Conservation (phyloP, 2,797 vertebrate species). For the Hypotaenidia okinawae region DNA sequence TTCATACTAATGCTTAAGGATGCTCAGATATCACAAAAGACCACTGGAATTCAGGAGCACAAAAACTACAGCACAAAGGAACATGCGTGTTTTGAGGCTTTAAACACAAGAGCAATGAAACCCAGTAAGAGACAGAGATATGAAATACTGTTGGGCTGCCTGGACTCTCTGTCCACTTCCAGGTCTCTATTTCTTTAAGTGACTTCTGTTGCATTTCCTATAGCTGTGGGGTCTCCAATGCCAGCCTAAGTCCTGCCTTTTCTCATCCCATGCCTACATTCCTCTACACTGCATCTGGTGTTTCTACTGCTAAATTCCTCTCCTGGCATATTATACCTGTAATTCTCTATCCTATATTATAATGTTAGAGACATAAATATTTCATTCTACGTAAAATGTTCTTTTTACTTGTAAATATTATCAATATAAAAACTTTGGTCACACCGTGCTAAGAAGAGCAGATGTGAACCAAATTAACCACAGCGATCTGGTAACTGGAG, state of each 20-base stretch:
- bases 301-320: background rate
- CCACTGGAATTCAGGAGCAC: background rate
- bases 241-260: background rate
- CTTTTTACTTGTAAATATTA: background rate
- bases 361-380: background rate
- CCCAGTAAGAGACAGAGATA: background rate
- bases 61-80: background rate
- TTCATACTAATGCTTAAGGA: background rate
- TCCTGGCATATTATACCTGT: background rate
- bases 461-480: background rate
- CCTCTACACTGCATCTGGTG: background rate
- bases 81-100: background rate
- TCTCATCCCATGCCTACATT: background rate
- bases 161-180: background rate
- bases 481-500: background rate
- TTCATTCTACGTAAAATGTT: background rate
- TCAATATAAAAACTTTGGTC: background rate
- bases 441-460: background rate
- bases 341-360: background rate
- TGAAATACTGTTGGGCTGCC: background rate
- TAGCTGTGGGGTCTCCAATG: background rate
- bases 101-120: background rate
- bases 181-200: background rate
- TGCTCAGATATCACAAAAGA: background rate
- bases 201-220: background rate